Evolutionary conservation across 2,888 invertebrate species (phyloP).

Genomic region (Thalpophila matura): DNA sequence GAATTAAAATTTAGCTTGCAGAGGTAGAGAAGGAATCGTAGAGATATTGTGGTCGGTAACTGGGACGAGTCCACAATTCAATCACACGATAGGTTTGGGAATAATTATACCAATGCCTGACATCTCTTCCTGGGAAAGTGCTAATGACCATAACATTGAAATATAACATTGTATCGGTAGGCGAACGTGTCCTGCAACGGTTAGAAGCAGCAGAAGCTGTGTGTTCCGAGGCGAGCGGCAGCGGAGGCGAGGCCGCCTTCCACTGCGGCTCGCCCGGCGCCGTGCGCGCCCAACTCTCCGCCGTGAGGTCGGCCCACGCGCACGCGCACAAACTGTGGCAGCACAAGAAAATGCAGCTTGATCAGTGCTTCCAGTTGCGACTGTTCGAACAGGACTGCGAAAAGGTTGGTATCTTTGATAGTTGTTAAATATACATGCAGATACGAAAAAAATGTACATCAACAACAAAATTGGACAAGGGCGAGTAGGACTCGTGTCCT

Average conservation of each 20-base stretch:
- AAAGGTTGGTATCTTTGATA: slow-evolving; percentile 91
- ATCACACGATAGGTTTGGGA: too few species aligned
- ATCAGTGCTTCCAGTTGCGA: slow-evolving; percentile 98
- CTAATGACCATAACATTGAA: slow-evolving; percentile 14
- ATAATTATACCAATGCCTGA: too few species aligned
- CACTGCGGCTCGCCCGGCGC: slow-evolving; percentile 93
- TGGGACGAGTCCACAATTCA: too few species aligned
- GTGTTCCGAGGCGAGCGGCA: slow-evolving; percentile 92
- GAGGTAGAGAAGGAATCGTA: too few species aligned
- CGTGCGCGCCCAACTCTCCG: slow-evolving; percentile 95
- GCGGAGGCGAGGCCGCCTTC: slow-evolving; percentile 92
- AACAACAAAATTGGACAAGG: too few species aligned
- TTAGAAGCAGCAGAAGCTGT: slow-evolving; percentile 89
- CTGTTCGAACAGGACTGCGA: slow-evolving; percentile 99
- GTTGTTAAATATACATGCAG: too few species aligned
- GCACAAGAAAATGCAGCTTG: slow-evolving; percentile 97
- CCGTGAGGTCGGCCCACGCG: slow-evolving; percentile 97
- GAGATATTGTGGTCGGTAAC: too few species aligned
- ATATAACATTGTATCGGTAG: slow-evolving; percentile 73
- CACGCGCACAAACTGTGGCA: slow-evolving; percentile 98
- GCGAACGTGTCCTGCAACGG: slow-evolving; percentile 93
- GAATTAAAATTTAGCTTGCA: too few species aligned
- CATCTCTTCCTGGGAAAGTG: too few species aligned
- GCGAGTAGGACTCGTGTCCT: too few species aligned
- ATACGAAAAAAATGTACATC: not conserved